A percentile compares a stretch with the other conserved stretches of the same genome.
Conservation (phyloP, 2,797 vertebrate genomes). For the Chlorospingus semifuscus region DNA sequence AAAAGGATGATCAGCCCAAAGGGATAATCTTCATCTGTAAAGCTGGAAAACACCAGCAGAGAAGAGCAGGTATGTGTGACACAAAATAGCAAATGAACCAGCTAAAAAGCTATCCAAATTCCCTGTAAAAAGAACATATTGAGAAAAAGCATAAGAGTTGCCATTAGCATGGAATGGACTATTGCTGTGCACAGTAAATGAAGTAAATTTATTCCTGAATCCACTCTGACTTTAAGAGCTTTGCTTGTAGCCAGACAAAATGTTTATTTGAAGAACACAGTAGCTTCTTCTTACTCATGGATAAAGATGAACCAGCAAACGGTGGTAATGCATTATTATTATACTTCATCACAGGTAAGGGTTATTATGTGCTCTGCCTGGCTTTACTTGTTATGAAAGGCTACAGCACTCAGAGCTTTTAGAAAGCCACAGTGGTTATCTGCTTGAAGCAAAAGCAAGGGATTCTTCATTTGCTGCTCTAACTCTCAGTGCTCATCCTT, state of each 20-base stretch:
- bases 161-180: neutral
- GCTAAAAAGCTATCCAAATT: neutral
- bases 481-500: neutral
- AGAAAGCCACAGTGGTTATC: neutral
- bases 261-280: neutral
- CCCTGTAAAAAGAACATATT: neutral
- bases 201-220: conserved; percentile 15
- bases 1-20: neutral
- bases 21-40: neutral
- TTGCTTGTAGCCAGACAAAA: neutral
- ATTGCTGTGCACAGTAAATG: neutral
- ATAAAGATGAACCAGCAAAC: neutral
- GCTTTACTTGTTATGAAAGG: neutral
- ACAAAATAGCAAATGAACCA: neutral
- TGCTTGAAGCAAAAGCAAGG: neutral
- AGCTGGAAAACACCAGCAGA: neutral
- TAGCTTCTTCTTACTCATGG: neutral
- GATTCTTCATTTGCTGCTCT: neutral
- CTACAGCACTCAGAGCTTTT: neutral
- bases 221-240: neutral
- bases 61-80: neutral
- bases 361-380: neutral
- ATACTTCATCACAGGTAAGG: neutral
- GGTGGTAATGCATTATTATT: neutral
- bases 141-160: neutral